Percentiles rank a stretch among this genome's conserved stretches.
Conservation (phyloP, 2,888 invertebrate genomes). For the Macroteleia sp. region DNA sequence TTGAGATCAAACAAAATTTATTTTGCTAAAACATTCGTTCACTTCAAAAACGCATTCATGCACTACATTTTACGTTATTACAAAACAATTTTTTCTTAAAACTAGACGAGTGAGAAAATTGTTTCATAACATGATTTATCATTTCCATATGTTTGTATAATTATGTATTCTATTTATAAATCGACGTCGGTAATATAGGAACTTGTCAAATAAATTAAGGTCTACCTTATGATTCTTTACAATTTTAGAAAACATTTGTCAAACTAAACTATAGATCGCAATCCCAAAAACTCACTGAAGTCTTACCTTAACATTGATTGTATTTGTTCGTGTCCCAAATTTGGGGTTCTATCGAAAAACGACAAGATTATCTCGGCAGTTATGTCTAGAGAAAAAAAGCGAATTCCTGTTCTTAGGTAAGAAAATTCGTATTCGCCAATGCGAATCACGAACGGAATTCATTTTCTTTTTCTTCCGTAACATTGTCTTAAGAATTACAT, state of each 20-base stretch:
- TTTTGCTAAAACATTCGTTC: constrained; percentile 17
- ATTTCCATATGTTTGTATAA: too few species aligned
- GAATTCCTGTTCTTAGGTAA: constrained; percentile 60
- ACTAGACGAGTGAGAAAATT: constrained; percentile 5
- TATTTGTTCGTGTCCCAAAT: constrained; percentile 24
- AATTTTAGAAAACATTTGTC: not conserved
- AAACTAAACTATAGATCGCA: constrained; percentile 15
- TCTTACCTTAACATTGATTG: constrained; percentile 54
- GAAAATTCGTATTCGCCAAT: constrained; percentile 35
- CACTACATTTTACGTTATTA: not conserved
- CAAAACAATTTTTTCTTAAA: not conserved
- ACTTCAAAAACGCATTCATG: constrained; percentile 7
- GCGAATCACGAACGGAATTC: constrained; percentile 29
- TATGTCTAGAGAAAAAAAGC: constrained; percentile 48
- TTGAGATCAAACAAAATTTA: not conserved
- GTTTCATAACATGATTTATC: not conserved
- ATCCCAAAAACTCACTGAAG: constrained; percentile 47
- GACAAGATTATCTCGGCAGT: constrained; percentile 56
- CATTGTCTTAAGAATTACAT: constrained; percentile 58
- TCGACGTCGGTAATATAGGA: constrained; percentile 41
- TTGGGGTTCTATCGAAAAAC: constrained; percentile 27
- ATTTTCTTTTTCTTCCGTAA: constrained; percentile 35
- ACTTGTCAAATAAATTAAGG: constrained; percentile 2
- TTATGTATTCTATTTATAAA: constrained; percentile 9
- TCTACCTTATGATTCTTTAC: not conserved